Percentiles rank a stretch among this genome's conserved stretches.
Evolutionary conservation across 2,113 vertebrate species (phyloP).

Genomic region (Malurus cyaneus): DNA sequence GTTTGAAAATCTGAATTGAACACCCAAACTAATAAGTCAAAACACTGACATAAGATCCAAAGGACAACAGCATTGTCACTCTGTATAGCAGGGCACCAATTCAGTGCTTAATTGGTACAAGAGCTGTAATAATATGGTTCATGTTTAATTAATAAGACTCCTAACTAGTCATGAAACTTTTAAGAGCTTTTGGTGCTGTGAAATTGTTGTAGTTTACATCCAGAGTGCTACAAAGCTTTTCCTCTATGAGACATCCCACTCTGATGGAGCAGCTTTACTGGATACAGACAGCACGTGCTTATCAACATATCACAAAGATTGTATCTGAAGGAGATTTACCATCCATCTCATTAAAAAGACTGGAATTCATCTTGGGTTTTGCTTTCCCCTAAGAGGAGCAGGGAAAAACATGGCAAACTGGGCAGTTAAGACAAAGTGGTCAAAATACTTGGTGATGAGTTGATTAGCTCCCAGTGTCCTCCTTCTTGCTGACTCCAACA

Average conservation of each 20-base stretch:
- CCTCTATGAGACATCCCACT: neutral
- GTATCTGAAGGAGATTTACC: neutral
- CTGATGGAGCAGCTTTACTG: neutral
- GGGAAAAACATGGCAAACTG: neutral
- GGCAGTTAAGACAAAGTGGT: neutral
- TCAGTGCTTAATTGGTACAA: conserved; percentile 49
- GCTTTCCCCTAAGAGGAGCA: neutral
- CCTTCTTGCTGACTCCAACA: neutral
- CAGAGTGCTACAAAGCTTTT: neutral
- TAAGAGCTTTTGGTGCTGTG: neutral
- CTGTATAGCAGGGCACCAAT: neutral
- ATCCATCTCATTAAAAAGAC: neutral
- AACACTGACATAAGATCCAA: neutral
- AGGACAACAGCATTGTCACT: neutral
- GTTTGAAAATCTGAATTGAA: conserved; percentile 46
- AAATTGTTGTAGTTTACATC: neutral
- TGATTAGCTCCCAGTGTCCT: neutral
- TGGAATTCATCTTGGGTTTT: neutral
- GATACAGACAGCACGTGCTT: neutral
- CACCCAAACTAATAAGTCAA: conserved; percentile 36
- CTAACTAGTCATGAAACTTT: conserved; percentile 44
- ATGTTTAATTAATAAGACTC: conserved; percentile 61
- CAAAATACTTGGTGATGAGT: neutral
- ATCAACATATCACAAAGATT: neutral
- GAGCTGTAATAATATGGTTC: neutral